These are phyloP conservation scores for Onychomys torridus DNA, from an alignment of 2,797 vertebrate genomes.

Conservation along the genomic window DNA sequence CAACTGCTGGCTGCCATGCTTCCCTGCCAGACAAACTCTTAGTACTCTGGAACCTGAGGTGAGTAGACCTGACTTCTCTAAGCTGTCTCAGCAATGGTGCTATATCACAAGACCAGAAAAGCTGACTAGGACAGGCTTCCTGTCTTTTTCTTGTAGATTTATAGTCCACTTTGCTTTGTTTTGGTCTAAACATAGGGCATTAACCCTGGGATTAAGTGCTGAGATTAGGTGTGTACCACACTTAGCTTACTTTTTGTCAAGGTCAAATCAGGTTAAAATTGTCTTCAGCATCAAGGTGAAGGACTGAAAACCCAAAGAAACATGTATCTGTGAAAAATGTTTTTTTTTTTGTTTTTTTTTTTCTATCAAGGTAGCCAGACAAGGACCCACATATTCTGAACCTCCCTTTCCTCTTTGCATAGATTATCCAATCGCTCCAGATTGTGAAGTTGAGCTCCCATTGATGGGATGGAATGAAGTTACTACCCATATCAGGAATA, in stretches of 20 bases:
- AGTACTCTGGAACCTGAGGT: neutral
- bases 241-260: neutral
- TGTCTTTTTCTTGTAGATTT: neutral
- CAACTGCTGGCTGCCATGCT: neutral
- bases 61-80: neutral
- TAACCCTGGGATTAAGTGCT: neutral
- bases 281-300: neutral
- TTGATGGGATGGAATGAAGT: neutral
- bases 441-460: neutral
- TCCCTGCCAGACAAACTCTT: neutral
- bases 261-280: conserved; percentile 15
- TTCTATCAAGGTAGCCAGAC: neutral
- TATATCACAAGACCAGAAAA: neutral
- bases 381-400: neutral
- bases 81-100: neutral
- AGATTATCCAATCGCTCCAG: neutral
- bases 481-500: neutral
- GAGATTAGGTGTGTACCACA: neutral
- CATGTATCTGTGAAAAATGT: neutral
- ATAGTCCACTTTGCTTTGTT: neutral
- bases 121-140: neutral
- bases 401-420: neutral
- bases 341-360: too few relatives aligned
- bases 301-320: neutral
- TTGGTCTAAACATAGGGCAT: neutral